Conservation (phyloP, 30 jellyfish, hydroid and myxozoan species). For the Nemopilema nomurai region DNA sequence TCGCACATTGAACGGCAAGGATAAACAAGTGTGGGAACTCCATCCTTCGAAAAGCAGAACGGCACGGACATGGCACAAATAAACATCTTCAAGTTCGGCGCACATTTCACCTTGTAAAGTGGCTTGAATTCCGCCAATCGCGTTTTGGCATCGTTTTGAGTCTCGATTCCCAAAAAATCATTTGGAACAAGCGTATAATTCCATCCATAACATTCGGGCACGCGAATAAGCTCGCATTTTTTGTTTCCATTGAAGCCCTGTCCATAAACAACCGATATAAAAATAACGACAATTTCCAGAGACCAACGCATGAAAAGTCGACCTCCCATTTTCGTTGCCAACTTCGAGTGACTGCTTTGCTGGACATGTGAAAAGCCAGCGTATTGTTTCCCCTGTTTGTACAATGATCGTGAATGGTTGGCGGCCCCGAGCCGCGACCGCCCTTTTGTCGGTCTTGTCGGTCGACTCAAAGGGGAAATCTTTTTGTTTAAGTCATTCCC, state of each 20-base stretch:
- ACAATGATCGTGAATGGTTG: slow-evolving; percentile 2
- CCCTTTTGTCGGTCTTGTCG: slow-evolving; percentile 53
- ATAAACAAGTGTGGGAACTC: slow-evolving; percentile 79
- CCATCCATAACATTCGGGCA: slow-evolving; percentile 65
- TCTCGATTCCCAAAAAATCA: slow-evolving; percentile 71
- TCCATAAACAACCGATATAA: slow-evolving; percentile 43
- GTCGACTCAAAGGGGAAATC: slow-evolving; percentile 42
- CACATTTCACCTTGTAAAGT: slow-evolving; percentile 72
- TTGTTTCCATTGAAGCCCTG: slow-evolving; percentile 37
- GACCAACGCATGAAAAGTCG: slow-evolving; percentile 1
- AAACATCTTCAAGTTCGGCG: slow-evolving; percentile 72
- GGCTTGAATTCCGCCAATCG: slow-evolving; percentile 83
- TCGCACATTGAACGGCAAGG: slow-evolving; percentile 95
- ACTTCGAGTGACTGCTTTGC: slow-evolving; percentile 26
- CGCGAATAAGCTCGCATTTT: slow-evolving; percentile 42
- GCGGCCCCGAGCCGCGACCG: slow-evolving; percentile 46
- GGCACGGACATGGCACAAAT: slow-evolving; percentile 91
- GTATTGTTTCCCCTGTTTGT: slow-evolving; percentile 37
- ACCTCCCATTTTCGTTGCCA: slow-evolving; percentile 45
- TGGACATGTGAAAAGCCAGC: slow-evolving; percentile 47
- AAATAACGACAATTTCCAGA: slow-evolving; percentile 3
- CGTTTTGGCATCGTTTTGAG: slow-evolving; percentile 77
- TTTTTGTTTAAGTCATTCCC: slow-evolving; percentile 52
- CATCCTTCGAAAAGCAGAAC: slow-evolving; percentile 68
- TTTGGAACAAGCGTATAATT: slow-evolving; percentile 80